Evolutionary conservation across 1,140 invertebrate species (phyloP).

Genomic region (Zaprionus kolodkinae): DNA sequence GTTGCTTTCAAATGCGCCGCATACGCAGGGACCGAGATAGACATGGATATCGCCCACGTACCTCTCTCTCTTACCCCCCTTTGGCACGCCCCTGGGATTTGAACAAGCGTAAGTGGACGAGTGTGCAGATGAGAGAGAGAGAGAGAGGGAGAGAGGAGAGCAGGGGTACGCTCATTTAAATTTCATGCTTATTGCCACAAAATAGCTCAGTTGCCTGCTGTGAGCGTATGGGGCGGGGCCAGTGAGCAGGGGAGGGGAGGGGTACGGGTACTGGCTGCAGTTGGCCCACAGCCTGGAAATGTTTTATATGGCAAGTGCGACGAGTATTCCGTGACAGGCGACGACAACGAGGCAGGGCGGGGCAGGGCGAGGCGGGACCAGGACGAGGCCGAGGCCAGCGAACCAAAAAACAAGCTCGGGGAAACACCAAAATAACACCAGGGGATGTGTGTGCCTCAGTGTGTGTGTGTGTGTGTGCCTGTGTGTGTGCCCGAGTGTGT

Average conservation of each 20-base stretch:
- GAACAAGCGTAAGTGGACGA: not conserved
- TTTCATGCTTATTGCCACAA: slow-evolving; percentile 82
- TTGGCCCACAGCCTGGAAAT: slow-evolving; percentile 29
- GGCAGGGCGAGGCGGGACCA: not conserved
- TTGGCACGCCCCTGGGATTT: not conserved
- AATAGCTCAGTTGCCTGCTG: slow-evolving; percentile 74
- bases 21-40: slow-evolving; percentile 19
- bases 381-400: slow-evolving; percentile 54
- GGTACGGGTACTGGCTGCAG: slow-evolving; percentile 43
- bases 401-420: slow-evolving; percentile 82
- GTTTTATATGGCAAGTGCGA: slow-evolving; percentile 70
- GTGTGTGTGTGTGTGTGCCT: slow-evolving; percentile 19
- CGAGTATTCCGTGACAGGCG: slow-evolving; percentile 58
- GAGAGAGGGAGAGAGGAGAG: slow-evolving; percentile 4
- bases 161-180: slow-evolving; percentile 68
- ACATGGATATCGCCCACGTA: not conserved
- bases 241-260: not conserved
- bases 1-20: slow-evolving; percentile 52
- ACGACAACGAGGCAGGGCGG: slow-evolving; percentile 33
- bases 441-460: slow-evolving; percentile 51
- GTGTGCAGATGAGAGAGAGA: not conserved
- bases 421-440: slow-evolving; percentile 80
- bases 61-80: too few species aligned
- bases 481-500: slow-evolving; percentile 6
- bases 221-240: not conserved